Evolutionary conservation across 2,888 invertebrate genomes (phyloP), one percentile per base, ranked within the genome.

Genomic region (Pristionchus exspectatus): DNA sequence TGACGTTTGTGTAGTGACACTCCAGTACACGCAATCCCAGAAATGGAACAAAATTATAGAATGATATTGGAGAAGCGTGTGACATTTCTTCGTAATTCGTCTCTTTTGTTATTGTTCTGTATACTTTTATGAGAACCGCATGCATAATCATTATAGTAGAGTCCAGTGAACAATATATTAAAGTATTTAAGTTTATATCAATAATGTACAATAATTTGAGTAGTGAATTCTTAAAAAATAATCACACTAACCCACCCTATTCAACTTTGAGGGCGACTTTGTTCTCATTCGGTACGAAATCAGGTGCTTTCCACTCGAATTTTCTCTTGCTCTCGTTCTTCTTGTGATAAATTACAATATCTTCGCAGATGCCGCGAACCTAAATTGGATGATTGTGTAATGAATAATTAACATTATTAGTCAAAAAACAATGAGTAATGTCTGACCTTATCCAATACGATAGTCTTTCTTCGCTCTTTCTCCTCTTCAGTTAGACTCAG

Each of bases 311-410:
- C 77, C 77, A 77, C 10, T 30, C 77, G 77, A 44, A 77, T 77
- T 77, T 38, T 44, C 44, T 38, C 38, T 44, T 44, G 38, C 77
- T 44, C 10, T 77, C 44, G 24, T 86, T 86, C 38, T 86, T 86
- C 33, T 86, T 44, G 44, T 86, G 86, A 14, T 10, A 86, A 0
- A n/a, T 38, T 2, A 86, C 59, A 14, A 86, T 86, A 24, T 86
- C 86, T 38, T 86, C 86, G 44, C 59, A 86, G 14, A 86, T 33
- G 0, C 86, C 86, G 24, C 86, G 86, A 21, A 86, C 66, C 86
- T 77, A 24, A 44, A 44, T 33, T 2, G 27, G 30, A 14, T 77
- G 24, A 44, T 12, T 38, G 38, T 4, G 21, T 44, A 16, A 24
- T 69, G 14, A 30, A n/a, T n/a, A 27, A 14, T 69, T 69, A 16